Conservation (phyloP, 2,888 invertebrate genomes). For the Coelinius sp. region DNA sequence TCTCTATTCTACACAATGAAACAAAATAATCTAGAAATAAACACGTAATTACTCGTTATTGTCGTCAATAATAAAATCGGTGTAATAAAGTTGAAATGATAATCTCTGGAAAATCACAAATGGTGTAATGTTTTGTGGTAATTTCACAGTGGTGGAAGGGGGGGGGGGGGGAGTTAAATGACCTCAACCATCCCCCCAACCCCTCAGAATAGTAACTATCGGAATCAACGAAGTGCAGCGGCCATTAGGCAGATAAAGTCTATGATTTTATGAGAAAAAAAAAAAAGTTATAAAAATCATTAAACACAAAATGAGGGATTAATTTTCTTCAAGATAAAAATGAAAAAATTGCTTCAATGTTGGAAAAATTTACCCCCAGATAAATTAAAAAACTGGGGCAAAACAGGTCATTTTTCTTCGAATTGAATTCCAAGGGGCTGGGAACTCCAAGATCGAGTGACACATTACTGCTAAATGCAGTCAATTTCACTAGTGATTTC, state of each 20-base stretch:
- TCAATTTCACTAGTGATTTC: too few relatives aligned
- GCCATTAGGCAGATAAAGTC: background rate
- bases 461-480: too few relatives aligned
- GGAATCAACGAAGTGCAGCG: background rate
- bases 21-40: background rate
- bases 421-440: too few relatives aligned
- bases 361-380: too few relatives aligned
- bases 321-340: too few relatives aligned
- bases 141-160: background rate
- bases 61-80: background rate
- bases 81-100: background rate
- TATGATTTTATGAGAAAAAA: background rate
- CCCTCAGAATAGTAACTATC: background rate
- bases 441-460: too few relatives aligned
- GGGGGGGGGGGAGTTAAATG: background rate
- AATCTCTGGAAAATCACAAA: slow-evolving; percentile 8
- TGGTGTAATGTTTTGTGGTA: background rate
- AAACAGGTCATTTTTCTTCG: too few relatives aligned
- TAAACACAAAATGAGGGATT: too few relatives aligned
- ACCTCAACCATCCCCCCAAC: background rate
- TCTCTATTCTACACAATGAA: background rate
- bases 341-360: too few relatives aligned
- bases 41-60: background rate
- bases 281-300: background rate
- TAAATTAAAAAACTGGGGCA: too few relatives aligned